A percentile compares a stretch with the other conserved stretches of the same genome.
Conservation (phyloP, 2,797 vertebrate genomes). For the Galagoides demidoff region DNA sequence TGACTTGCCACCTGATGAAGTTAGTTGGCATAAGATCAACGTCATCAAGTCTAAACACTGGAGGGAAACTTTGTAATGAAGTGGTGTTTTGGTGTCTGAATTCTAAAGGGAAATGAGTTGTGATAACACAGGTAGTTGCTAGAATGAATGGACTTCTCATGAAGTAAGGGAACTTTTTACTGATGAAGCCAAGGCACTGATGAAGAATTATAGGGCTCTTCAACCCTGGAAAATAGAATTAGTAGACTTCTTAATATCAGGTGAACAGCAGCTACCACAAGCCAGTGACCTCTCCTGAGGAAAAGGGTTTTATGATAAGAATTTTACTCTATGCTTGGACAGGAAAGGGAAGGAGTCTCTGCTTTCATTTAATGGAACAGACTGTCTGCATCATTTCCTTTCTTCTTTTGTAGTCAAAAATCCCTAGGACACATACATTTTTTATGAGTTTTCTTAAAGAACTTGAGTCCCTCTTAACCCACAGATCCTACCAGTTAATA, state of each 20-base stretch:
- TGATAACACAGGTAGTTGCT: constrained; percentile 8
- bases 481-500: neutral
- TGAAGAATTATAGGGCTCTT: neutral
- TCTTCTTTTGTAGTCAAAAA: neutral
- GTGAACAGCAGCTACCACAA: neutral
- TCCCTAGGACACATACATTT: constrained; percentile 12
- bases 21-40: constrained; percentile 34
- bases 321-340: neutral
- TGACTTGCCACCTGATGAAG: neutral
- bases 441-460: neutral
- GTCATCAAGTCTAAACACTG: neutral
- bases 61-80: constrained; percentile 6
- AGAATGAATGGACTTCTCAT: neutral
- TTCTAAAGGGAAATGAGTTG: constrained; percentile 21
- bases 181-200: neutral
- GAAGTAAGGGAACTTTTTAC: constrained; percentile 27
- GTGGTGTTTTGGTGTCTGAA: neutral
- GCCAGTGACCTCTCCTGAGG: neutral
- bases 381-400: constrained; percentile 13
- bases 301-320: constrained; percentile 26
- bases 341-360: constrained; percentile 26
- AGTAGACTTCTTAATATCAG: neutral
- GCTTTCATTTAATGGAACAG: neutral
- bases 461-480: neutral
- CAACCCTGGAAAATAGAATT: neutral